These are phyloP conservation scores for Augiades crinisus DNA, from an alignment of 2,888 invertebrate genomes.

Conservation along the genomic window DNA sequence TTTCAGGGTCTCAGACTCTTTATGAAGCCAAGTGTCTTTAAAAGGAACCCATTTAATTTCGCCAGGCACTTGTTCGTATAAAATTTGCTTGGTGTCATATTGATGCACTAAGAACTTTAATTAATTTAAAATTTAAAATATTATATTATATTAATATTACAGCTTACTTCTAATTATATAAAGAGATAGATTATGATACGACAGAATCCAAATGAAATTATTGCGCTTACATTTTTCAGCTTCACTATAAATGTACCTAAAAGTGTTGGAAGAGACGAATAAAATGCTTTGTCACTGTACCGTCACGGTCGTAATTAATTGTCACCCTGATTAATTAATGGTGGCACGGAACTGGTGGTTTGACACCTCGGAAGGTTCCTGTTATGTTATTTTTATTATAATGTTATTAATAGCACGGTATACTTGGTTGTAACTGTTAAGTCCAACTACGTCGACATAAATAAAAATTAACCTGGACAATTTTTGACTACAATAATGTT, in stretches of 20 bases:
- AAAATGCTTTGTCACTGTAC: constrained; percentile 12
- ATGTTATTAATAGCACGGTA: not conserved
- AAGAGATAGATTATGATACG: too few relatives aligned
- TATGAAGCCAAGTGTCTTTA: too few relatives aligned
- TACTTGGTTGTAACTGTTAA: not conserved
- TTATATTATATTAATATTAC: too few relatives aligned
- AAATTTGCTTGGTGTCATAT: too few relatives aligned
- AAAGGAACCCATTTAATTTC: too few relatives aligned
- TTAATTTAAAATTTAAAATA: too few relatives aligned
- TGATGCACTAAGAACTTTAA: too few relatives aligned
- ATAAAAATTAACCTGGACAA: not conserved
- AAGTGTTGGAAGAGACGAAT: not conserved
- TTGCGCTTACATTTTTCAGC: not conserved
- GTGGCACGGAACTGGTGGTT: constrained; percentile 14
- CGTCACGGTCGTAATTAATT: constrained; percentile 18
- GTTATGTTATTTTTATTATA: constrained; percentile 5
- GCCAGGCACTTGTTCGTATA: too few relatives aligned
- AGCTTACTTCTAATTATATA: too few relatives aligned
- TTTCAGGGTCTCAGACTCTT: too few relatives aligned
- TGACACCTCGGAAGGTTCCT: constrained; percentile 15
- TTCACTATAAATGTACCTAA: constrained; percentile 2
- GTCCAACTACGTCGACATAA: not conserved
- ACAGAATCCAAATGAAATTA: too few relatives aligned
- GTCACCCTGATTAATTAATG: constrained; percentile 21
- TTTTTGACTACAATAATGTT: too few relatives aligned